Evolutionary conservation across 2,113 vertebrate species (phyloP).

Genomic region (Labrus mixtus): DNA sequence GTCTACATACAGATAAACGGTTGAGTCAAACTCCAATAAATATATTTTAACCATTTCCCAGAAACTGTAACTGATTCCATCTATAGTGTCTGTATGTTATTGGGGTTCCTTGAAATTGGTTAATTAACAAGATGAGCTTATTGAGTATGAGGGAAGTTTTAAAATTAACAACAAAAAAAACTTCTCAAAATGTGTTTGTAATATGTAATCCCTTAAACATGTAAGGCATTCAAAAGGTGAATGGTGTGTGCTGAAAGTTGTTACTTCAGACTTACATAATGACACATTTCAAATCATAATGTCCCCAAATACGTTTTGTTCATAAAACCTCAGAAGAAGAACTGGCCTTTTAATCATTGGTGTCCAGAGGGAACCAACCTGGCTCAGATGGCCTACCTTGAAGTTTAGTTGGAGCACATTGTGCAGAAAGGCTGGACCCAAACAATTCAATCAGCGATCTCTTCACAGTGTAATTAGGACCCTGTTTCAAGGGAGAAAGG

Average conservation of each 20-base stretch:
- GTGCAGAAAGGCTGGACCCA: neutral
- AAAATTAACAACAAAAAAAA: too few relatives aligned
- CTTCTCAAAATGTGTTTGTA: too few relatives aligned
- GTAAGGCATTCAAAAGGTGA: too few relatives aligned
- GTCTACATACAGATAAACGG: too few relatives aligned
- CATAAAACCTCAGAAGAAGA: conserved; percentile 16
- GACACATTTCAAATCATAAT: neutral
- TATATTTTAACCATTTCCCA: too few relatives aligned
- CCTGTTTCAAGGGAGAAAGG: conserved; percentile 21
- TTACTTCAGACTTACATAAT: neutral
- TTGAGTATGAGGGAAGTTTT: too few relatives aligned
- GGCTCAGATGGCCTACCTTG: conserved; percentile 37
- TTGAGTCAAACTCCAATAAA: too few relatives aligned
- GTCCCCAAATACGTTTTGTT: neutral
- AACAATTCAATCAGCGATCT: conserved; percentile 57
- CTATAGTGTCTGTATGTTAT: too few relatives aligned
- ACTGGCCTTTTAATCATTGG: neutral
- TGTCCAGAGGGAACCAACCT: neutral
- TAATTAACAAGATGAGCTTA: too few relatives aligned
- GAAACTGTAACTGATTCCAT: too few relatives aligned
- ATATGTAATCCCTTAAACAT: too few relatives aligned
- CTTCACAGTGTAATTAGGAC: conserved; percentile 49
- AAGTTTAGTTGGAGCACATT: conserved; percentile 23
- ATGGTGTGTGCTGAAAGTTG: neutral
- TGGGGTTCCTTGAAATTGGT: too few relatives aligned